Percentiles rank a stretch among this genome's conserved stretches.
These are phyloP conservation scores for Parthenolecanium corni DNA, from an alignment of 2,888 invertebrate genomes.

Conservation along the genomic window DNA sequence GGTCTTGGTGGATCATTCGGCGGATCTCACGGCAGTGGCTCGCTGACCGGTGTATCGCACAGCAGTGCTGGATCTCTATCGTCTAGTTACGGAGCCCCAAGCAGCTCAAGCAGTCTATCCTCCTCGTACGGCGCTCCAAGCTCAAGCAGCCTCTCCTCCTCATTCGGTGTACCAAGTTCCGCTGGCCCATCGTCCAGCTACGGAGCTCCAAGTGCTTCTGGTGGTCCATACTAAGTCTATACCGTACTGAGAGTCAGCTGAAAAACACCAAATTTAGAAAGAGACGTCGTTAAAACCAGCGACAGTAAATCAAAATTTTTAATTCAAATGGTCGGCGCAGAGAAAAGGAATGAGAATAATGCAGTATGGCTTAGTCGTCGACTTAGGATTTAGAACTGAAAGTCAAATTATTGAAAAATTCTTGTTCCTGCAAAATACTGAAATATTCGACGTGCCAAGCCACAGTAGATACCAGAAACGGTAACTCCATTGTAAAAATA, in stretches of 20 bases:
- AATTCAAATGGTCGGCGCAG: too few species aligned
- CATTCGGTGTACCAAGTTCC: conserved; percentile 35
- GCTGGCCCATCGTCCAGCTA: conserved; percentile 33
- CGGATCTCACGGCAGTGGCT: conserved; percentile 36
- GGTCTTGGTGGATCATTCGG: conserved; percentile 33
- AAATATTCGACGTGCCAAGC: too few species aligned
- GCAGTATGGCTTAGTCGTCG: too few species aligned
- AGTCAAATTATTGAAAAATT: too few species aligned
- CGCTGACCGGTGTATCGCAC: not conserved
- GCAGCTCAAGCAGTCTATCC: conserved; percentile 33
- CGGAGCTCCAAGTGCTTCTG: conserved; percentile 35
- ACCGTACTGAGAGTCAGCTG: not conserved
- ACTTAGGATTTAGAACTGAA: too few species aligned
- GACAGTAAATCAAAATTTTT: too few species aligned
- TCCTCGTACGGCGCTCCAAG: conserved; percentile 30
- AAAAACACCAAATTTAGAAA: too few species aligned
- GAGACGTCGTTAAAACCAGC: too few species aligned
- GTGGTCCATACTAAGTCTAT: conserved; percentile 30
- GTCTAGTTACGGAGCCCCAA: conserved; percentile 12
- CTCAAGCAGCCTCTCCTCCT: conserved; percentile 33
- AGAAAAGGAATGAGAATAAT: too few species aligned
- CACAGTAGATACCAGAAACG: too few species aligned
- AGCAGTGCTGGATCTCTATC: conserved; percentile 33
- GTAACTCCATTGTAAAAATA: too few species aligned
- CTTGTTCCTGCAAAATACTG: too few species aligned